Base-by-base conservation (phyloP, 1,140 invertebrate species). In the Procambarus virginalis region DNA sequence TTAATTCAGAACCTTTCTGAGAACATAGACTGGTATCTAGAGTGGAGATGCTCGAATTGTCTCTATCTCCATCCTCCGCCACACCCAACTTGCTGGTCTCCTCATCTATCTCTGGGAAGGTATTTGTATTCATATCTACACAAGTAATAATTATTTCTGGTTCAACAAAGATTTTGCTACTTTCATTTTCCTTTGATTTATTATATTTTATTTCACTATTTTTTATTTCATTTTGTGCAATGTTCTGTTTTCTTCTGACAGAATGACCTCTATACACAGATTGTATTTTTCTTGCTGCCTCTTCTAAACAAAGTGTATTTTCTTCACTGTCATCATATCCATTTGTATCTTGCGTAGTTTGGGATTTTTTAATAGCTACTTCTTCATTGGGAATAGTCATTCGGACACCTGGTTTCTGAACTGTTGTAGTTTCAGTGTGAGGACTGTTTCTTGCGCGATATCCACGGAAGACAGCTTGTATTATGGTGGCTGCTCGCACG, bases 401-500 rank as follows among this genome's bases (percentile, higher is more conserved):
- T 34, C 34, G 34, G 34, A 34, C 34, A 34, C 34, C 34, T 34
- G 34, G 34, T 34, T 34, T 34, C 34, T 34, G 34, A 34, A 34
- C 34, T 34, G 34, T 34, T 34, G 34, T 1, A 34, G 34, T 34
- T 34, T 34, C 34, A 34, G 0, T 34, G 34, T 34, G 34, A 34
- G 34, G 34, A 34, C 34, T 73, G 14, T 84, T 70, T n/a, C 83
- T 45, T 12, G 68, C 45, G 10, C 51, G 45, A 9, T n/a, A 84
- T 2, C 83, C 83, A n/a, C 83, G 64, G 6, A 45, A 84, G 0
- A n/a, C 55, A 12, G 84, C 55, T n/a, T 86, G 84, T 9, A 77
- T 86, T 22, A 64, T 4, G 4, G 17, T 64, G 17, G 60, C 60
- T 64, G 60, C 60, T 64, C 34, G 34, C 34, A 34, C 34, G 34